Percentiles rank a stretch among this genome's conserved stretches.
phyloP scores from a whole-genome alignment of 2,888 invertebrate genomes.

The Phasia obesa region DNA sequence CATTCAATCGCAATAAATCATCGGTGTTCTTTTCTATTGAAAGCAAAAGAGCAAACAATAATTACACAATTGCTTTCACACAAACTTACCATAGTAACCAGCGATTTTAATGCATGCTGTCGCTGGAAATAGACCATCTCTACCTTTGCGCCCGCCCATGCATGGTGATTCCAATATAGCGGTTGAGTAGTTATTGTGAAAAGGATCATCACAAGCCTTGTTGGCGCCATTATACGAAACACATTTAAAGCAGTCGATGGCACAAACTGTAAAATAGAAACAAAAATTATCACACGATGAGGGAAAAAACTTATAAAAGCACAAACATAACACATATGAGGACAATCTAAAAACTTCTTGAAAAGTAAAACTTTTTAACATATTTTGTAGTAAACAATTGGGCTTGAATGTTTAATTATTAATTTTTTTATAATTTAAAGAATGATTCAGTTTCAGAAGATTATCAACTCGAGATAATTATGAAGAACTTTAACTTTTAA shows the following conservation, averaged over 20 bases:
- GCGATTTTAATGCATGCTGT: constrained; percentile 98
- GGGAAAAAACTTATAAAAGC: not conserved
- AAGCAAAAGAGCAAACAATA: not conserved
- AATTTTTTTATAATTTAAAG: not conserved
- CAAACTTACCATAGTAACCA: constrained; percentile 90
- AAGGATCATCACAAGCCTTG: constrained; percentile 95
- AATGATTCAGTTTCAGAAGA: not conserved
- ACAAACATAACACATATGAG: not conserved
- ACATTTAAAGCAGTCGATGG: constrained; percentile 98
- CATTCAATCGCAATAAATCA: not conserved
- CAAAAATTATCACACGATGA: not conserved
- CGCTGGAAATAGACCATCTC: constrained; percentile 97
- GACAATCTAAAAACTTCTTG: not conserved
- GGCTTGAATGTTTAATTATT: too few relatives aligned
- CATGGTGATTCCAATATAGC: constrained; percentile 94
- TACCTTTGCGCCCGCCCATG: constrained; percentile 95
- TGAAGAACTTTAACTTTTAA: not conserved
- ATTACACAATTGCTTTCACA: constrained; percentile 69
- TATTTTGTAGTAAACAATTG: too few relatives aligned
- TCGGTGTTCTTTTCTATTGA: not conserved
- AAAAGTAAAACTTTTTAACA: not conserved
- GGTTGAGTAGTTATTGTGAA: constrained; percentile 94
- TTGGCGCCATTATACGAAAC: constrained; percentile 94
- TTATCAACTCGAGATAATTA: not conserved
- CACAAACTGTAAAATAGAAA: constrained; percentile 81